Evolutionary conservation across 2,113 vertebrate genomes (phyloP).

Genomic region (Neogale vison): DNA sequence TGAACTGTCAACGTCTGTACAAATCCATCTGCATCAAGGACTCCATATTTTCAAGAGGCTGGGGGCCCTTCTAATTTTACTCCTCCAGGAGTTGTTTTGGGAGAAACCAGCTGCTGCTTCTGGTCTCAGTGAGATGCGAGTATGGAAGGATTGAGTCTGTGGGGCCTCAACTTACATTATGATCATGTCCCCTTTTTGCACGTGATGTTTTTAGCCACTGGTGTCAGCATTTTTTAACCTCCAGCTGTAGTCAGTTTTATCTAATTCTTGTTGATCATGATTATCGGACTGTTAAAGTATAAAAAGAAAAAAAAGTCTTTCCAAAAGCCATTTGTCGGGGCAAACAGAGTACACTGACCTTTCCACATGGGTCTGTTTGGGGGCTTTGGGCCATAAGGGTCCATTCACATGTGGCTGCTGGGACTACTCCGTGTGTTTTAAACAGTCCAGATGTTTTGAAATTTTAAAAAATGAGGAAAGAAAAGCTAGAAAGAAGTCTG

Average conservation of each 20-base stretch:
- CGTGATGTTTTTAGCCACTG: not conserved
- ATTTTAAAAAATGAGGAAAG: conserved; percentile 17
- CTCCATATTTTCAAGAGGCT: conserved; percentile 1
- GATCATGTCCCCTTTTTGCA: conserved; percentile 36
- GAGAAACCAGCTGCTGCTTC: conserved; percentile 27
- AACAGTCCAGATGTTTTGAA: not conserved
- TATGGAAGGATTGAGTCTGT: not conserved
- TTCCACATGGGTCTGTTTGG: not conserved
- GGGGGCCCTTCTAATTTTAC: conserved; percentile 50
- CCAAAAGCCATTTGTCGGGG: not conserved
- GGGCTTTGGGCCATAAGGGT: not conserved
- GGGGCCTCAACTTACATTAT: conserved; percentile 12
- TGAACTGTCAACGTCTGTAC: conserved; percentile 48
- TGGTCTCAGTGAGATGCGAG: conserved; percentile 30
- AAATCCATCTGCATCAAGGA: conserved; percentile 36
- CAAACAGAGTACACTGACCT: not conserved
- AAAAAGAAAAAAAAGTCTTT: not conserved
- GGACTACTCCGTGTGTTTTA: not conserved
- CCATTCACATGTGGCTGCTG: not conserved
- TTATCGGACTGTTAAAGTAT: conserved; percentile 43
- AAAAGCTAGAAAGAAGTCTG: not conserved
- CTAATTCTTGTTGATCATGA: conserved; percentile 45
- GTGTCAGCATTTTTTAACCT: conserved; percentile 29
- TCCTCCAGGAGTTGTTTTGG: conserved; percentile 27
- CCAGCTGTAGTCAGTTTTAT: conserved; percentile 49